Evolutionary conservation across 2,888 invertebrate genomes (phyloP).

Genomic region (Cecidostiba fungosa): DNA sequence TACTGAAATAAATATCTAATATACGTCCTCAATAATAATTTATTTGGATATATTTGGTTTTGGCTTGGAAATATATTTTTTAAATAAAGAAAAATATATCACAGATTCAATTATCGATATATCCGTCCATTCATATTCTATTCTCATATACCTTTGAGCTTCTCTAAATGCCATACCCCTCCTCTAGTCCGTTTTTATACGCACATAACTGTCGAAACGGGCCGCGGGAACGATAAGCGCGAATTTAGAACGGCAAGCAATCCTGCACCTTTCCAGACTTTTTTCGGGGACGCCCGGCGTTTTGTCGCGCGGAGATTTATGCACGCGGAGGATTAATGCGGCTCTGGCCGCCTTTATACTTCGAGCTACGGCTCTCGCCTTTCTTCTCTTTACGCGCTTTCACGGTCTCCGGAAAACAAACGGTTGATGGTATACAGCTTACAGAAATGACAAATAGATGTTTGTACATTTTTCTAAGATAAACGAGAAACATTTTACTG

Average conservation of each 20-base stretch:
- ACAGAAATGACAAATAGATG: no score
- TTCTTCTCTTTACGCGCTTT: background rate
- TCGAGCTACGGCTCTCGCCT: background rate
- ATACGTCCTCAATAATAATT: no score
- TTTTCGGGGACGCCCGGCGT: constrained; percentile 20
- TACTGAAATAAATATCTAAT: background rate
- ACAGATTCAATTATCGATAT: no score
- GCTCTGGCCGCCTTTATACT: background rate
- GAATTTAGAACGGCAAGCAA: constrained; percentile 79
- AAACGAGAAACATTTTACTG: background rate
- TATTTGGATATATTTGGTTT: no score
- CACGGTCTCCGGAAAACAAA: no score
- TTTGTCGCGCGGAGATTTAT: constrained; percentile 61
- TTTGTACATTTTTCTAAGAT: no score
- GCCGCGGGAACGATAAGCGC: constrained; percentile 73
- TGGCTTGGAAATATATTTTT: no score
- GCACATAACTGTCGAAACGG: constrained; percentile 78
- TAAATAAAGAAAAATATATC: no score
- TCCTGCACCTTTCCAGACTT: constrained; percentile 55
- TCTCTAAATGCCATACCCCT: background rate
- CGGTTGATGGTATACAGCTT: no score
- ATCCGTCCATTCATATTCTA: background rate
- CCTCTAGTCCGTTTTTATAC: background rate
- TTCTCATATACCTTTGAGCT: background rate
- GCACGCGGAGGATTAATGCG: constrained; percentile 39